Conservation (phyloP, 53 echinoderm and acorn worm genomes). For the Stichopus horrens region DNA sequence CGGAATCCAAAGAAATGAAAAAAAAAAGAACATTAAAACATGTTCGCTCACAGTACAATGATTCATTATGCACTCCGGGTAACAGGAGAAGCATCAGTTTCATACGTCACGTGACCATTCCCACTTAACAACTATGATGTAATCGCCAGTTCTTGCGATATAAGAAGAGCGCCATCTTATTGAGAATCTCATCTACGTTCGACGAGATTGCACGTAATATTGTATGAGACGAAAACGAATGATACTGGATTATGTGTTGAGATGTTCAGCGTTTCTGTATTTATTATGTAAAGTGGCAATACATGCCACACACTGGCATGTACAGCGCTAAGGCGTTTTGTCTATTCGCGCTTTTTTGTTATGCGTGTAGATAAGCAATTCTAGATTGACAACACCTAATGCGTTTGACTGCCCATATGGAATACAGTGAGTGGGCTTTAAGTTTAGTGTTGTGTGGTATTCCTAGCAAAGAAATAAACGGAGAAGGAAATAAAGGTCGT, state of each 20-base stretch:
- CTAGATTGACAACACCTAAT: too few species aligned
- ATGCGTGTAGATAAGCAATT: too few species aligned
- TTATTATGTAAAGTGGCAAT: constrained; percentile 11
- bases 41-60: neutral
- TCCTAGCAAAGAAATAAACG: too few species aligned
- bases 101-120: neutral
- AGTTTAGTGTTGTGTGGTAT: too few species aligned
- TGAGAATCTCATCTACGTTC: neutral
- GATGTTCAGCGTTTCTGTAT: neutral
- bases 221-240: neutral
- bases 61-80: neutral
- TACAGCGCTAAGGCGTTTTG: too few species aligned
- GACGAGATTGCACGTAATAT: neutral
- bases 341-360: too few species aligned
- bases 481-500: too few species aligned
- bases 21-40: neutral
- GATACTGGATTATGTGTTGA: neutral
- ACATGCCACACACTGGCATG: too few species aligned
- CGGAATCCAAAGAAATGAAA: neutral
- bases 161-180: neutral
- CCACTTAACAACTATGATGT: too few species aligned
- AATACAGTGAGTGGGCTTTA: too few species aligned
- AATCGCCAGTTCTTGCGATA: neutral
- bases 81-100: neutral
- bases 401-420: too few species aligned